These are phyloP conservation scores for Thereva unica DNA, from an alignment of 2,888 invertebrate genomes.

Conservation along the genomic window DNA sequence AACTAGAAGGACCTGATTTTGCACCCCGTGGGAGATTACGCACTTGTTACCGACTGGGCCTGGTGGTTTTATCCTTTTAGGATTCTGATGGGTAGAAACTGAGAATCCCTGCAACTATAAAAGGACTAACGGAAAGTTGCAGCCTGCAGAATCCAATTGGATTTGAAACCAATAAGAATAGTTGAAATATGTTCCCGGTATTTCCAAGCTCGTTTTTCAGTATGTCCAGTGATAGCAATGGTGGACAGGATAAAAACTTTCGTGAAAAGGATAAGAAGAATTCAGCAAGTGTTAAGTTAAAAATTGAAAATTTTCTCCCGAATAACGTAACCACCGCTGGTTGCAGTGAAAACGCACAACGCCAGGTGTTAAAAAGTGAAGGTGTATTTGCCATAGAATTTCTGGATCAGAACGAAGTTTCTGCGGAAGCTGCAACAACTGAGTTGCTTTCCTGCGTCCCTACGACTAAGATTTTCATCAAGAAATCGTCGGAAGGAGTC, in stretches of 20 bases:
- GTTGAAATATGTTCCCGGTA: conserved; percentile 39
- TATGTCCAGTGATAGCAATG: conserved; percentile 2
- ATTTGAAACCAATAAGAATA: not conserved
- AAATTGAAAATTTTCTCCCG: conserved; percentile 4
- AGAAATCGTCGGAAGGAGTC: conserved; percentile 19
- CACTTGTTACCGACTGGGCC: conserved; percentile 51
- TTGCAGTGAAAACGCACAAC: not conserved
- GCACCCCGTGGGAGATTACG: conserved; percentile 55
- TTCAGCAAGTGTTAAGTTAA: conserved; percentile 14
- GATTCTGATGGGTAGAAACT: not conserved
- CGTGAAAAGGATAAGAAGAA: conserved; percentile 25
- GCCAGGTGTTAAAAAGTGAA: conserved; percentile 1
- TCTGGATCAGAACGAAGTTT: conserved; percentile 39
- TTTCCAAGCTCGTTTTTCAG: conserved; percentile 28
- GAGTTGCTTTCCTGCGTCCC: conserved; percentile 32
- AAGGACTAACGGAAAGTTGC: not conserved
- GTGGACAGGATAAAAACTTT: conserved; percentile 14
- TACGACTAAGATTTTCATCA: conserved; percentile 6
- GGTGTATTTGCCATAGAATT: conserved; percentile 39
- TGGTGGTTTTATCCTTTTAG: not conserved
- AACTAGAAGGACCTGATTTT: not conserved
- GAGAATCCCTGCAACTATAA: conserved; percentile 1
- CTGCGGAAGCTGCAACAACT: conserved; percentile 28
- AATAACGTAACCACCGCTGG: not conserved
- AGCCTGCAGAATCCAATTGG: conserved; percentile 29